Percentiles rank a stretch among this genome's conserved stretches.
phyloP scores from a whole-genome alignment of 2,888 invertebrate species.

The Trachelus iudaicus region DNA sequence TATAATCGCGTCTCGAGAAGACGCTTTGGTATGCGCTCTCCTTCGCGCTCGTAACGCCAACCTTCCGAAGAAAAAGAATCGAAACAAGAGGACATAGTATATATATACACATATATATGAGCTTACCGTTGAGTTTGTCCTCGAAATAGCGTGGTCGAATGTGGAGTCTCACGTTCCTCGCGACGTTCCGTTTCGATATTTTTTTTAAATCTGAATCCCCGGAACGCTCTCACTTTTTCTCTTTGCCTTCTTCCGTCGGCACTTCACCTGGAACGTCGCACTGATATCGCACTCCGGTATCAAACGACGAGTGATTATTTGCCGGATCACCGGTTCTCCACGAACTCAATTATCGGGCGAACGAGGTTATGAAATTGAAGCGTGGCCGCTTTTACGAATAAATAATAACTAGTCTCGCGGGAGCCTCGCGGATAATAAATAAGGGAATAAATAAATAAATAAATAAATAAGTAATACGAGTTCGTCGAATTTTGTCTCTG shows the following conservation, averaged over 20 bases:
- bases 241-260: slow-evolving; percentile 1
- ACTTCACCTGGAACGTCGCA: slow-evolving; percentile 20
- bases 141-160: slow-evolving; percentile 48
- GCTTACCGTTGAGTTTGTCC: slow-evolving; percentile 42
- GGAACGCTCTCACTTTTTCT: slow-evolving; percentile 12
- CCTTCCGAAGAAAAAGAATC: slow-evolving; percentile 22
- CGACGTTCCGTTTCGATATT: neutral
- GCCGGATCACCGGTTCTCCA: neutral
- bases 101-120: slow-evolving; percentile 14
- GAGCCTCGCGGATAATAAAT: slow-evolving; percentile 5
- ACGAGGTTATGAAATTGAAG: neutral
- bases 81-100: slow-evolving; percentile 4
- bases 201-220: slow-evolving; percentile 14
- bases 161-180: slow-evolving; percentile 26
- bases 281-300: neutral
- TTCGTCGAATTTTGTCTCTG: neutral
- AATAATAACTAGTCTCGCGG: neutral
- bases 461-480: slow-evolving; percentile 1
- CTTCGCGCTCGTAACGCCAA: slow-evolving; percentile 5
- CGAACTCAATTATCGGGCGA: neutral
- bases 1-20: neutral
- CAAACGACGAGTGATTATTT: neutral
- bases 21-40: neutral
- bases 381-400: neutral
- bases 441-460: slow-evolving; percentile 10